These are phyloP conservation scores for Phalera bucephala DNA, from an alignment of 2,888 invertebrate species.

Conservation along the genomic window DNA sequence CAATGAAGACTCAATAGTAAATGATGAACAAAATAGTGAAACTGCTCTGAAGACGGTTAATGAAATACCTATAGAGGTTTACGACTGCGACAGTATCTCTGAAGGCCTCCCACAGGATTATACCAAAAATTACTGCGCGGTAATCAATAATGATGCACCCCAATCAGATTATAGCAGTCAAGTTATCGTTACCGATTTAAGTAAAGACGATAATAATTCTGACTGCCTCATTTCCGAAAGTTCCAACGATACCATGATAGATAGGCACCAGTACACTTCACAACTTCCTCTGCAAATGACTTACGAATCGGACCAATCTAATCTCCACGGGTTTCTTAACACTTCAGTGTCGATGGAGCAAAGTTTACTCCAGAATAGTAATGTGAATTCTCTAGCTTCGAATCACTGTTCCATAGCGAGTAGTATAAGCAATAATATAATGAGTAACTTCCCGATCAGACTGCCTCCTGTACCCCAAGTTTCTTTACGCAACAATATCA, in stretches of 20 bases:
- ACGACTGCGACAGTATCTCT: slow-evolving; percentile 69
- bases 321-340: slow-evolving; percentile 62
- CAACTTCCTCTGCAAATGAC: slow-evolving; percentile 54
- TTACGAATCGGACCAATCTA: slow-evolving; percentile 54
- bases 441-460: slow-evolving; percentile 72
- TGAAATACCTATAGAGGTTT: slow-evolving; percentile 68
- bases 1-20: slow-evolving; percentile 29
- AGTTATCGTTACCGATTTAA: slow-evolving; percentile 57
- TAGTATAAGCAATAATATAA: slow-evolving; percentile 61
- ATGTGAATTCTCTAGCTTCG: slow-evolving; percentile 53
- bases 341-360: slow-evolving; percentile 61
- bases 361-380: slow-evolving; percentile 54
- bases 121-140: slow-evolving; percentile 54
- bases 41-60: slow-evolving; percentile 49
- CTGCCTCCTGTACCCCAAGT: slow-evolving; percentile 58
- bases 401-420: slow-evolving; percentile 55
- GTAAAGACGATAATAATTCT: slow-evolving; percentile 69
- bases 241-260: slow-evolving; percentile 59
- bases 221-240: slow-evolving; percentile 68
- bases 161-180: slow-evolving; percentile 48
- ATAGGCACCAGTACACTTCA: slow-evolving; percentile 55
- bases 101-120: slow-evolving; percentile 62
- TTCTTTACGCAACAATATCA: slow-evolving; percentile 62
- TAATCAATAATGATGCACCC: slow-evolving; percentile 42
- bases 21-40: slow-evolving; percentile 45